Base-by-base conservation (phyloP, 2,113 vertebrate genomes). In the Lota lota region DNA sequence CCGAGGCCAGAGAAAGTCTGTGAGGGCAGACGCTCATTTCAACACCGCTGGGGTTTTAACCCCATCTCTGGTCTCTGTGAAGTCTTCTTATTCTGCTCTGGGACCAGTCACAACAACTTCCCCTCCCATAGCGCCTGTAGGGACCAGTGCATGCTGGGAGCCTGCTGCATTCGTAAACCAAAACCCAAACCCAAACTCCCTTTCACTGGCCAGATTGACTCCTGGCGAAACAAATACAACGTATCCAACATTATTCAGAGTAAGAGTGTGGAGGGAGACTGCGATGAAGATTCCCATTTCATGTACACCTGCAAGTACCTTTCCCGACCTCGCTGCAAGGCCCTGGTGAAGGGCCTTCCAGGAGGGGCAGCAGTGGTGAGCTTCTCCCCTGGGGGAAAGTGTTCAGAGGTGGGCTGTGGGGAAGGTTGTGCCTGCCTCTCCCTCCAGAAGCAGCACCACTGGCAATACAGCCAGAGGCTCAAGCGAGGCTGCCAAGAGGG, bases 81-180 rank as follows among this genome's bases (percentile, higher is more conserved):
- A 54, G 74, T 76, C 21, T 86, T 88, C 71, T 40, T 75, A 8
- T 81, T 78, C 76, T 89, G 77, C 54, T 61, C 67, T 22, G 81
- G 83, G 68, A 83, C 79, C 47, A 66, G 36, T 68, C 72, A 63
- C 70, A 89, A 84, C 72, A 86, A 78, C 66, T 87, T 89, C 65
- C 63, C 36, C 22, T 87, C 77, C 47, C 69, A 68, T 17, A 64
- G 68, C 54, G 65, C 73, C 33, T 88, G 82, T 56, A 71, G 64
- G 65, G 64, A 78, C 53, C 79, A 74, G 22, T 88, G 84, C 66
- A 68, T 79, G 69, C 65, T 85, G 28, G 87, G 88, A 68, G 78
- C 76, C 24, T 88, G 85, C 71, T 85, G 84, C 65, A 66, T 76
- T 59, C 79, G 74, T 18, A 82, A 74, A 72, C 66, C 63, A 64